Evolutionary conservation across 2,888 invertebrate species (phyloP).

Genomic region (Drosophila planitibia): DNA sequence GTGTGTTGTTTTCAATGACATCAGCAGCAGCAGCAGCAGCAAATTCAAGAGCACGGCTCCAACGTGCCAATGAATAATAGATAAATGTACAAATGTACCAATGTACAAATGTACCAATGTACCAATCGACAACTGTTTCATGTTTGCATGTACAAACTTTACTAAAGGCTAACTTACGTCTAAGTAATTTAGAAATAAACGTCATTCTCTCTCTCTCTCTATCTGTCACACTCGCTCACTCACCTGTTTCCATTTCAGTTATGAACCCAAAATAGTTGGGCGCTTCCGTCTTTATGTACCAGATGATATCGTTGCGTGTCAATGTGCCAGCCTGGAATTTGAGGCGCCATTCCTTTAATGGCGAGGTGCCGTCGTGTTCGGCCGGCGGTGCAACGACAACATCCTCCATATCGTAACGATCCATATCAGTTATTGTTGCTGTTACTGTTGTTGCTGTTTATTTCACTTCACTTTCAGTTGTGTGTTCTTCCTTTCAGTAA

Average conservation of each 20-base stretch:
- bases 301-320: conserved; percentile 80
- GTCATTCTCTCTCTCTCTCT: conserved; percentile 45
- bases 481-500: conserved; percentile 1
- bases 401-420: conserved; percentile 82
- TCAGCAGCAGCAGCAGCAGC: conserved; percentile 24
- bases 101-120: neutral
- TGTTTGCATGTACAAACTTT: neutral
- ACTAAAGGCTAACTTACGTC: neutral
- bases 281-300: conserved; percentile 83
- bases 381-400: conserved; percentile 75
- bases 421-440: conserved; percentile 60
- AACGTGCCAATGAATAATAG: conserved; percentile 4
- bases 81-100: neutral
- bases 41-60: conserved; percentile 42
- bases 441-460: conserved; percentile 1
- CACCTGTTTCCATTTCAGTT: conserved; percentile 82
- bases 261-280: conserved; percentile 84
- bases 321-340: conserved; percentile 83
- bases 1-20: conserved; percentile 43
- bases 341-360: conserved; percentile 85
- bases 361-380: conserved; percentile 65
- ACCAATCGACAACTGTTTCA: neutral
- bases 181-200: conserved; percentile 1
- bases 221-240: conserved; percentile 47
- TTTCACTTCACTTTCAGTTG: conserved; percentile 10